Evolutionary conservation across 1,140 invertebrate genomes (phyloP).

Genomic region (Meloidogyne floridensis): DNA sequence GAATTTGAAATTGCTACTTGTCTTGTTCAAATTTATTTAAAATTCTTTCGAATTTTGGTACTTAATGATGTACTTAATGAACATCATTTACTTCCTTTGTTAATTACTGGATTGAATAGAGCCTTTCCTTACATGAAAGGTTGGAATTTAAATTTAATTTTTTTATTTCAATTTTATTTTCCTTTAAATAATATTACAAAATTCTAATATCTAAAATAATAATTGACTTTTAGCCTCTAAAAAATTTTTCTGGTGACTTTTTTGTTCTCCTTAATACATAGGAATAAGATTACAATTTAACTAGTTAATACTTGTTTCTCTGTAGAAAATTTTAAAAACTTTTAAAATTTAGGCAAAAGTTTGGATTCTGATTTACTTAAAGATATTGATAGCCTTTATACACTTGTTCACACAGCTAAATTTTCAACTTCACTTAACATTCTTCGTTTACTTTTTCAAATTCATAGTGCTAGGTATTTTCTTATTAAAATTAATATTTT

Average conservation of each 20-base stretch:
- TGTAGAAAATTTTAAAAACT: too few relatives aligned
- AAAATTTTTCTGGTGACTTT: too few relatives aligned
- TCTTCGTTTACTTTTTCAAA: constrained; percentile 81
- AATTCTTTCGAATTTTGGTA: constrained; percentile 87
- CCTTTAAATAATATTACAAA: too few relatives aligned
- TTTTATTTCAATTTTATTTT: too few relatives aligned
- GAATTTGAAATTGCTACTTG: constrained; percentile 78
- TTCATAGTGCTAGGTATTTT: constrained; percentile 73
- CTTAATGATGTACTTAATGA: constrained; percentile 21
- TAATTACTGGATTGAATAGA: constrained; percentile 83
- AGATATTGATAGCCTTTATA: constrained; percentile 83
- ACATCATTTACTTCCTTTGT: constrained; percentile 82
- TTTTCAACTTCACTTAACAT: constrained; percentile 85
- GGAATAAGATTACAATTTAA: too few relatives aligned
- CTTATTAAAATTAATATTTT: constrained; percentile 26
- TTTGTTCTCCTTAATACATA: too few relatives aligned
- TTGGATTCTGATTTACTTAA: constrained; percentile 70
- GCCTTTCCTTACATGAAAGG: constrained; percentile 79
- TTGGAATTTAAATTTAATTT: constrained; percentile 29
- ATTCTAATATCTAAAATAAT: too few relatives aligned
- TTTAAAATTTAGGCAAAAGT: constrained; percentile 47
- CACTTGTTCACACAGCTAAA: constrained; percentile 78
- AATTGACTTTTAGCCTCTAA: too few relatives aligned
- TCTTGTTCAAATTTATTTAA: constrained; percentile 87
- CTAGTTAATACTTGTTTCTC: too few relatives aligned